Evolutionary conservation across 2,888 invertebrate genomes (phyloP).

Genomic region (Microplitis manilae): DNA sequence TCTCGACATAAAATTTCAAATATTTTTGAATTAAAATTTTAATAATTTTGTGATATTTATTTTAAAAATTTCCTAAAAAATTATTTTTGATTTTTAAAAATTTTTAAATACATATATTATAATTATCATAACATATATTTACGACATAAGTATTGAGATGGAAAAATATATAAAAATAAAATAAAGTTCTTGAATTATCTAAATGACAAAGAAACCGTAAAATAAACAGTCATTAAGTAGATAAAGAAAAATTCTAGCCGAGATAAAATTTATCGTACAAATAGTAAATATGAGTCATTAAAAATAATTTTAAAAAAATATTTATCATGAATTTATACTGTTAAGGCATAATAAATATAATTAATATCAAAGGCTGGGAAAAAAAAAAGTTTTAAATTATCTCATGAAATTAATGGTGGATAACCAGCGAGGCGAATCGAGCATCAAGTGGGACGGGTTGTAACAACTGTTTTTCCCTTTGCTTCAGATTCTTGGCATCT

Average conservation of each 20-base stretch:
- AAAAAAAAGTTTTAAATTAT: neutral
- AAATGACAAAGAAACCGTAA: neutral
- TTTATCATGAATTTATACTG: neutral
- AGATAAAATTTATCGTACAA: neutral
- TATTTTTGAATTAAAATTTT: too few species aligned
- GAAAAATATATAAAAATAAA: too few species aligned
- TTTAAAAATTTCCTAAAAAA: too few species aligned
- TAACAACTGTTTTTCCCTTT: constrained; percentile 42
- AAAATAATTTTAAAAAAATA: neutral
- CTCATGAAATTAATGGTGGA: constrained; percentile 44
- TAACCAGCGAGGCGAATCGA: constrained; percentile 60
- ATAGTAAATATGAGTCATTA: neutral
- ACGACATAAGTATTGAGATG: too few species aligned
- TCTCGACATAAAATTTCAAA: too few species aligned
- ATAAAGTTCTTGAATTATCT: too few species aligned
- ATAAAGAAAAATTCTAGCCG: neutral
- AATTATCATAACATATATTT: too few species aligned
- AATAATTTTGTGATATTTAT: too few species aligned
- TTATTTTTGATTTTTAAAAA: too few species aligned
- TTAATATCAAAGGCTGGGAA: neutral
- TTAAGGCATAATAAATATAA: neutral
- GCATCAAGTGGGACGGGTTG: constrained; percentile 59
- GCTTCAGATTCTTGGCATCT: constrained; percentile 41
- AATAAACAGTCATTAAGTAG: neutral
- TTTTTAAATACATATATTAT: too few species aligned